phyloP scores from a whole-genome alignment of 1,140 invertebrate genomes.

The Sarcophaga peregrina region DNA sequence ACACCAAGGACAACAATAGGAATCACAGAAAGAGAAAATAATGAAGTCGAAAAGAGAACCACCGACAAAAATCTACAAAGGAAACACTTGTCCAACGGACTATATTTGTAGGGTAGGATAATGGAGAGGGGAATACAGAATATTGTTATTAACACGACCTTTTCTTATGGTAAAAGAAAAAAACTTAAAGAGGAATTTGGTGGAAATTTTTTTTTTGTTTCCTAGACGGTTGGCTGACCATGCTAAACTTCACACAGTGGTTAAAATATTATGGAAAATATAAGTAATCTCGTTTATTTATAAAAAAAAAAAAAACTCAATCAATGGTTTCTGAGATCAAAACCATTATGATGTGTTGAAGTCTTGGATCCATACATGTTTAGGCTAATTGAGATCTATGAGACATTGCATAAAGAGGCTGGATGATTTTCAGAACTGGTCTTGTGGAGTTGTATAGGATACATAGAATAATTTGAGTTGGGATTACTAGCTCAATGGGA shows the following conservation, averaged over 20 bases:
- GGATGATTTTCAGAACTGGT: no score
- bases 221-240: background rate
- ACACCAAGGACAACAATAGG: slow-evolving; percentile 17
- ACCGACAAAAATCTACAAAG: background rate
- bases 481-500: no score
- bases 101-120: slow-evolving; percentile 33
- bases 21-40: background rate
- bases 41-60: background rate
- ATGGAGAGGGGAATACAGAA: slow-evolving; percentile 28
- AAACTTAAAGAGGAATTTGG: background rate
- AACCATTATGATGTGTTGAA: no score
- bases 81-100: slow-evolving; percentile 9
- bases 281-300: no score
- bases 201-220: background rate
- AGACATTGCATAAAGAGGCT: no score
- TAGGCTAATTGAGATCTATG: no score
- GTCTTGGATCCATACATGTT: no score
- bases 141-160: slow-evolving; percentile 58
- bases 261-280: background rate
- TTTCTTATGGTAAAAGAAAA: slow-evolving; percentile 19
- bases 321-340: no score
- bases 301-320: no score
- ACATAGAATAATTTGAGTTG: no score
- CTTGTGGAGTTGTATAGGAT: no score
- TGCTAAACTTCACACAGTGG: background rate